A percentile compares a stretch with the other conserved stretches of the same genome.
Conservation (phyloP, 2,797 vertebrate genomes). For the Tachyglossus aculeatus region DNA sequence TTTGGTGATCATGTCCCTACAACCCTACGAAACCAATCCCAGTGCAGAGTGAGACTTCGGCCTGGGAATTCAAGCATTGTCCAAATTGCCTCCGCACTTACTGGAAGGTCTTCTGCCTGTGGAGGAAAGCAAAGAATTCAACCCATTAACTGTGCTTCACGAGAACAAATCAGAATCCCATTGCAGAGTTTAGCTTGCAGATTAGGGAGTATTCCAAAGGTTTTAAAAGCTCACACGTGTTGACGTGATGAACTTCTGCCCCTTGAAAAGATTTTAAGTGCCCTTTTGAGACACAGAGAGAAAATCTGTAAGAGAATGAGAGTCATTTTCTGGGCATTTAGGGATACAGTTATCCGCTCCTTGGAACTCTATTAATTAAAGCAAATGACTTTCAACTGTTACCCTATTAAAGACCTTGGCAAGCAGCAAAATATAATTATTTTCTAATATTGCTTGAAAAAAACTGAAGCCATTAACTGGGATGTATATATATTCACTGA, state of each 20-base stretch:
- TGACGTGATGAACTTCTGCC: conserved; percentile 30
- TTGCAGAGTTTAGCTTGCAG: conserved; percentile 33
- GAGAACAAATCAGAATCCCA: conserved; percentile 23
- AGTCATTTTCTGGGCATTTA: conserved; percentile 41
- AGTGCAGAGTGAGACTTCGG: not conserved
- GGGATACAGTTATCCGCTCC: conserved; percentile 30
- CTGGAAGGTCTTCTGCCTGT: not conserved
- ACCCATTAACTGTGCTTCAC: not conserved
- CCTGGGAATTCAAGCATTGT: not conserved
- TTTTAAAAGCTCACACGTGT: not conserved
- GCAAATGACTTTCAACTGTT: conserved; percentile 27
- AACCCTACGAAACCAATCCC: not conserved
- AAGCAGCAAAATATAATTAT: conserved; percentile 21
- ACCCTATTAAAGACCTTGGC: conserved; percentile 31
- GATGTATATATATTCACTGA: not conserved
- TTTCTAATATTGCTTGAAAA: not conserved
- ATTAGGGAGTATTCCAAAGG: conserved; percentile 35
- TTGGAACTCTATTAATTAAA: conserved; percentile 48
- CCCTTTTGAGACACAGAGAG: conserved; percentile 1
- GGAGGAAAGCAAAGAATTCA: not conserved
- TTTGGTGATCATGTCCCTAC: not conserved
- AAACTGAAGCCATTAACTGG: conserved; percentile 21
- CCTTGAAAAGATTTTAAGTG: not conserved
- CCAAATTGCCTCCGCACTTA: conserved; percentile 2
- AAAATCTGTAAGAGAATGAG: conserved; percentile 45